Conservation (phyloP, 2,888 invertebrate genomes). For the Patella caerulea region DNA sequence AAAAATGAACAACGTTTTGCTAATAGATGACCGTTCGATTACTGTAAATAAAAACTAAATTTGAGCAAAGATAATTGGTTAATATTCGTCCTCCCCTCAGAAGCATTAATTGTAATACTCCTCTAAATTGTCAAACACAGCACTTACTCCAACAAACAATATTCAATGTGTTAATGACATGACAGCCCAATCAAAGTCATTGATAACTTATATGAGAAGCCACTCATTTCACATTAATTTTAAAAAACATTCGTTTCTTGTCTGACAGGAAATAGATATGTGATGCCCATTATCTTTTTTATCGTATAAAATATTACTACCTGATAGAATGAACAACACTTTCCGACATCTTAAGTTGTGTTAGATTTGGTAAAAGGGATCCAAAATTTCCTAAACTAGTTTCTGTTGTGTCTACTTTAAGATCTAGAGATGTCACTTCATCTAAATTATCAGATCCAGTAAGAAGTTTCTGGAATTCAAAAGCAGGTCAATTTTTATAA, state of each 20-base stretch:
- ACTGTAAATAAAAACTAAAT: too few relatives aligned
- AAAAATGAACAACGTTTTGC: too few relatives aligned
- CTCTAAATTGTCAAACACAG: too few relatives aligned
- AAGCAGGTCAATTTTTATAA: background rate
- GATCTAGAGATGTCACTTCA: constrained; percentile 66
- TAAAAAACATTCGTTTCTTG: background rate
- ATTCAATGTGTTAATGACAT: too few relatives aligned
- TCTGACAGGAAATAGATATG: background rate
- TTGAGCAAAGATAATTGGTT: too few relatives aligned
- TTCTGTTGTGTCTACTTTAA: constrained; percentile 70
- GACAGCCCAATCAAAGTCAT: too few relatives aligned
- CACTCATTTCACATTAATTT: too few relatives aligned
- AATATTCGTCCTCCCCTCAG: too few relatives aligned
- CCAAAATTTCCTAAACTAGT: constrained; percentile 72
- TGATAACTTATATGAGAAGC: too few relatives aligned
- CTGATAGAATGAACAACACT: constrained; percentile 68
- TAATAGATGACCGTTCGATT: too few relatives aligned
- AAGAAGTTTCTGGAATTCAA: constrained; percentile 61
- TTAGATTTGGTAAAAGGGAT: constrained; percentile 65
- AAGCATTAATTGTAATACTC: too few relatives aligned
- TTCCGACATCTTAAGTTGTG: constrained; percentile 68
- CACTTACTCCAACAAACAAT: too few relatives aligned
- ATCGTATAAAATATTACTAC: constrained; percentile 39
- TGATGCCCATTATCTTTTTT: background rate
- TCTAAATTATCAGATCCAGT: constrained; percentile 70